Evolutionary conservation across 2,797 vertebrate genomes (phyloP).

Genomic region (Microhierax caerulescens): DNA sequence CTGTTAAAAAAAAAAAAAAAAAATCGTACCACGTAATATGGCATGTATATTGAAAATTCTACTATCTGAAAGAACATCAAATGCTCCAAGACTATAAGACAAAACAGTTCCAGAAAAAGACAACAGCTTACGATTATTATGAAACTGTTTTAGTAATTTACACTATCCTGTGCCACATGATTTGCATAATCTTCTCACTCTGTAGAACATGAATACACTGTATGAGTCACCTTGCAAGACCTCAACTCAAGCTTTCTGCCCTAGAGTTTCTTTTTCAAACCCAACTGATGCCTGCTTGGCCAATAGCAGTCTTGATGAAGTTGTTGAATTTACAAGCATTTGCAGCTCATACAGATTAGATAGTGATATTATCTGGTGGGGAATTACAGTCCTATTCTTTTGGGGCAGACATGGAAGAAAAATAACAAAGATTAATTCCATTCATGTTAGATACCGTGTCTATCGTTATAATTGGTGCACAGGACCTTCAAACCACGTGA

Average conservation of each 20-base stretch:
- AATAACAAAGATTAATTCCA: not conserved
- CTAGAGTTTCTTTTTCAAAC: not conserved
- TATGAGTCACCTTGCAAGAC: not conserved
- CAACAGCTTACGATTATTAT: not conserved
- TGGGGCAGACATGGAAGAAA: not conserved
- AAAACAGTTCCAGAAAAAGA: not conserved
- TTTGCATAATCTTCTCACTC: not conserved
- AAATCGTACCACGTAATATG: not conserved
- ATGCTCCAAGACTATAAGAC: not conserved
- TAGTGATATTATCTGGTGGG: not conserved
- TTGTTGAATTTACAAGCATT: not conserved
- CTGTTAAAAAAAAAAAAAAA: not conserved
- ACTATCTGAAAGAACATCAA: not conserved
- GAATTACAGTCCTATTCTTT: not conserved
- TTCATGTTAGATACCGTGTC: not conserved
- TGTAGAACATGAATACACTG: not conserved
- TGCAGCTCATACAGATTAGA: not conserved
- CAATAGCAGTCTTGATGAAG: not conserved
- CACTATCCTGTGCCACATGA: not conserved
- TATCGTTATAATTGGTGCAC: not conserved
- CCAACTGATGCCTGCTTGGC: not conserved
- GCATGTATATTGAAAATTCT: not conserved
- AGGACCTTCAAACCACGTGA: not conserved
- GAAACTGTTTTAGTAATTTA: not conserved
- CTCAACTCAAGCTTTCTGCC: not conserved